These are phyloP conservation scores for Cladorhizidae sp. DNA, from an alignment of 37 sponge, comb jelly and placozoan genomes.

Conservation along the genomic window DNA sequence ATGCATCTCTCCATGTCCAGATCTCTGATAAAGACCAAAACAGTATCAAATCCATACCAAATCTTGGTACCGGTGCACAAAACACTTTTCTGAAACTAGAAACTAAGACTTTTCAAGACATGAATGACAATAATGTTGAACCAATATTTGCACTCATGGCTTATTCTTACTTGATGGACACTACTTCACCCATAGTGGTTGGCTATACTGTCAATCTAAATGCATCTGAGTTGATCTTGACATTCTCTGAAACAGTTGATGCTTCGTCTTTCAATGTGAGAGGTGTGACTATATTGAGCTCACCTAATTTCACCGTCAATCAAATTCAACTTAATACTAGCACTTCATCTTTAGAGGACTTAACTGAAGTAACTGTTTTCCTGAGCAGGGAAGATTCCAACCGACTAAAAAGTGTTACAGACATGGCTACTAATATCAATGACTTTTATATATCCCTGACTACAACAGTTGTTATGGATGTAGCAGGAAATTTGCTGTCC, in stretches of 20 bases:
- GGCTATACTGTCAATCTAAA: conserved; percentile 72
- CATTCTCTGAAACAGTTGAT: conserved; percentile 83
- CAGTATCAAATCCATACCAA: conserved; percentile 39
- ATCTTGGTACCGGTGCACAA: conserved; percentile 36
- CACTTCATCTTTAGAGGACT: conserved; percentile 24
- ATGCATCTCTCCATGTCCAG: conserved; percentile 35
- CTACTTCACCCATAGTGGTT: conserved; percentile 32
- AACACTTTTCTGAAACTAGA: conserved; percentile 59
- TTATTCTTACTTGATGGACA: conserved; percentile 35
- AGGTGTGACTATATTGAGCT: conserved; percentile 39
- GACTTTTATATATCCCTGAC: conserved; percentile 63
- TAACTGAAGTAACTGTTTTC: conserved; percentile 45
- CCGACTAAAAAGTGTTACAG: conserved; percentile 47
- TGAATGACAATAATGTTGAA: conserved; percentile 50
- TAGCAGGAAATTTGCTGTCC: conserved; percentile 51
- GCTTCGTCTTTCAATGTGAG: conserved; percentile 48
- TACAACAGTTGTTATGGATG: conserved; percentile 38
- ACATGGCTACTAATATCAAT: conserved; percentile 68
- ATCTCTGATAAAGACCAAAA: conserved; percentile 54
- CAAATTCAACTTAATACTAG: conserved; percentile 31
- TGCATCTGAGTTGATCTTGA: conserved; percentile 63
- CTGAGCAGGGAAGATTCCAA: conserved; percentile 68
- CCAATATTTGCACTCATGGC: conserved; percentile 54
- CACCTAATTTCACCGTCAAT: conserved; percentile 14
- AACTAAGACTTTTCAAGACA: conserved; percentile 44